Evolutionary conservation across 1,140 invertebrate species (phyloP), one percentile per base, ranked within the genome.

Genomic region (Acyrthosiphon pisum): DNA sequence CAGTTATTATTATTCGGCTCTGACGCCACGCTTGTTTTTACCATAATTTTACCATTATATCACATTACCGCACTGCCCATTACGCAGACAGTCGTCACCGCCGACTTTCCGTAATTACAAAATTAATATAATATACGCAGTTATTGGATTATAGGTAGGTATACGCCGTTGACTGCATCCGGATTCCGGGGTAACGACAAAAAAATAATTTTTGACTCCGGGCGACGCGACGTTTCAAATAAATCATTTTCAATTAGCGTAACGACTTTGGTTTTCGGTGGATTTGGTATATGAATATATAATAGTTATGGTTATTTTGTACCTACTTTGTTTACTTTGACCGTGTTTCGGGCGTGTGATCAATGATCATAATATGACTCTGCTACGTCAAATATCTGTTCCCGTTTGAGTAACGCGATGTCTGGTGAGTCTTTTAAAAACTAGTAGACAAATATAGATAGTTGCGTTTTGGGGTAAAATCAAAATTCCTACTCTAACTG

Each of bases 191-290:
- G n/a, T 76, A 76, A 76, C 4, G n/a, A 76, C 30, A 23, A 84
- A 48, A 44, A 84, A 84, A 84, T 20, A 9, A 53, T 56, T 76
- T 76, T 76, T 68, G 14, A 0, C 60, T 2, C 8, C 9, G 9
- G 20, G n/a, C 3, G 41, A 4, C 37, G 3, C 0, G 14, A 0
- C 35, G 50, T 90, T 90, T 41, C 22, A 90, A 90, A 90, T 56
- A 90, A 90, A 90, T 90, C 37, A 41, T 90, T 56, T 90, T 37
- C 35, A 53, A 53, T 56, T 90, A 56, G 50, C 50, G 22, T 56
- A 35, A 50, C 86, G n/a, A 88, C 18, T 23, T 20, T 3, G 44
- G 50, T 53, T 50, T 20, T 88, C 46, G 84, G 30, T 87, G n/a
- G 3, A n/a, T 76, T 76, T 76, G 11, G 6, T 35, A n/a, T 18